phyloP scores from a whole-genome alignment of 2,888 invertebrate species.

The Sinelater perroti region DNA sequence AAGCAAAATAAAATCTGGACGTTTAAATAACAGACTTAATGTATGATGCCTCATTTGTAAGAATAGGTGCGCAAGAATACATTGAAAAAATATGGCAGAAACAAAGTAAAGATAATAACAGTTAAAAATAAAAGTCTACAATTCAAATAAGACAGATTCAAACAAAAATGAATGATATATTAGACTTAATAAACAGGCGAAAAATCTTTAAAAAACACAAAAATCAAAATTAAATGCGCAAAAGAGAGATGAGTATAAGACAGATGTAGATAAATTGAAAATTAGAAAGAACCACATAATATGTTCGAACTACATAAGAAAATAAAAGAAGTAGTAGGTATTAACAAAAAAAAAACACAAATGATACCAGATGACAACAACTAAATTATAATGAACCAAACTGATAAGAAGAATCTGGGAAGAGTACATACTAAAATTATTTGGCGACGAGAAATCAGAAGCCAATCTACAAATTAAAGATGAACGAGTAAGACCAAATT shows the following conservation, averaged over 20 bases:
- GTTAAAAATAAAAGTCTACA: too few relatives aligned
- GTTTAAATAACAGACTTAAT: background rate
- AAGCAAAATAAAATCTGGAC: background rate
- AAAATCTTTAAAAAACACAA: background rate
- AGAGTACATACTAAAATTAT: background rate
- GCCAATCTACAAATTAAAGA: too few relatives aligned
- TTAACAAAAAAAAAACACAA: background rate
- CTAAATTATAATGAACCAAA: background rate
- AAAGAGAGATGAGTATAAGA: background rate
- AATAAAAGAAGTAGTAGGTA: background rate
- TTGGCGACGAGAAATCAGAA: too few relatives aligned
- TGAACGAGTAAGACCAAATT: background rate
- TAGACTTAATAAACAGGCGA: background rate
- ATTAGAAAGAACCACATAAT: background rate
- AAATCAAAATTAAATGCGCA: background rate
- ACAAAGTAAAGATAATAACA: background rate
- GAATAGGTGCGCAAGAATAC: background rate
- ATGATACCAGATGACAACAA: background rate
- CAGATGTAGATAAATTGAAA: background rate
- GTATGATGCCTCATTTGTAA: background rate
- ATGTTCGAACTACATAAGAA: background rate
- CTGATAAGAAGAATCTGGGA: background rate
- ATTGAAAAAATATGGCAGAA: background rate
- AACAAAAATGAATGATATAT: too few relatives aligned
- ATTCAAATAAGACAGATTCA: too few relatives aligned